Percentiles rank a stretch among this genome's conserved stretches.
Conservation (phyloP, 2,888 invertebrate species). For the Latrodectus elegans region DNA sequence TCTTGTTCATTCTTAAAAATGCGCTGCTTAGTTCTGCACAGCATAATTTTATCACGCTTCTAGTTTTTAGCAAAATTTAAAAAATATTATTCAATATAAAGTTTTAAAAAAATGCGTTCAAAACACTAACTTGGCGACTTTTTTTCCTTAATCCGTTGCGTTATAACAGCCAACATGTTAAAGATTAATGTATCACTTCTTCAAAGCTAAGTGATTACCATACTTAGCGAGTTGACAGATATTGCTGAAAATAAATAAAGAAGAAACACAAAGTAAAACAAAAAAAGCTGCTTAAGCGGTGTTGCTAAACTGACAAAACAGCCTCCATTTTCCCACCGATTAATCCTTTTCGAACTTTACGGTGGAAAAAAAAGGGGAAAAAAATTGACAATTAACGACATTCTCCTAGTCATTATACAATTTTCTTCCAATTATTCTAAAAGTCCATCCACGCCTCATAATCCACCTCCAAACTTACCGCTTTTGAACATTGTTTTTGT, state of each 20-base stretch:
- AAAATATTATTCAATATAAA: too few species aligned
- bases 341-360: not conserved
- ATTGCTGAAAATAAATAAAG: not conserved
- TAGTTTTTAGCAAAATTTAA: too few species aligned
- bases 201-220: constrained; percentile 20
- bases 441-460: not conserved
- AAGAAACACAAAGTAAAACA: not conserved
- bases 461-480: not conserved
- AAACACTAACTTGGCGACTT: not conserved
- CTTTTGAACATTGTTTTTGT: not conserved
- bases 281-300: not conserved
- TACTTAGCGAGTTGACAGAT: constrained; percentile 36
- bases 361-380: not conserved
- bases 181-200: constrained; percentile 35
- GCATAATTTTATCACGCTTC: too few species aligned
- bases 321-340: not conserved
- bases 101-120: too few species aligned
- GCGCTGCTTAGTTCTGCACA: too few species aligned
- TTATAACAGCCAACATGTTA: constrained; percentile 32
- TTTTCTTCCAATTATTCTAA: not conserved
- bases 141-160: not conserved
- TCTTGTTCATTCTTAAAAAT: too few species aligned
- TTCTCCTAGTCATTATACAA: not conserved
- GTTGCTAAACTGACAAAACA: not conserved
- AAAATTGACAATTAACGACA: not conserved